Evolutionary conservation across 2,797 vertebrate species (phyloP), one percentile per base, ranked within the genome.

Genomic region (Galaxias olidus): DNA sequence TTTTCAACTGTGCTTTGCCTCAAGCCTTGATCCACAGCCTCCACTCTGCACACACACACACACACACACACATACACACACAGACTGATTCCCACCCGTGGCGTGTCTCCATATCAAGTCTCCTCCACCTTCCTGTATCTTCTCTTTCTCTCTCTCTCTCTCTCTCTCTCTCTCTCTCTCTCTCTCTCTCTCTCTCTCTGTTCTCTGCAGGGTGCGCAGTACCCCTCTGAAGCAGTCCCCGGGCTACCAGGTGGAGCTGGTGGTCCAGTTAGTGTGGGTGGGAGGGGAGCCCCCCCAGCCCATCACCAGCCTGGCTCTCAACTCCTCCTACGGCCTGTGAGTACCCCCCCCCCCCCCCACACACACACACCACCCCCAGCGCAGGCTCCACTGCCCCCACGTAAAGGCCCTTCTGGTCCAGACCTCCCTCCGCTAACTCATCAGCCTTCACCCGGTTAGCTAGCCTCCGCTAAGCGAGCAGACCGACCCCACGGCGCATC

Each of bases 201-300:
- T 50, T 10, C 50, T 3, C 51, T 53, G 1, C 90, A 99, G 98
- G 91, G 96, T 99, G 78, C 97, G 94, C 87, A 96, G 88, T 79
- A 93, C 94, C 83, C 93, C 97, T 77, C 91, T 99, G 75, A 98
- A 98, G 82, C 96, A 99, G 86, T 97, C 95, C 83, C 90, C 95
- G 15, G 98, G 98, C 59, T 99, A 98, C 84, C 98, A 99, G 87
- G 94, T 93, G 67, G 98, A 99, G 64, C 85, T 98, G 52, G 95
- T 99, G 80, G 94, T 98, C 82, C 98, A 99, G 89, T 89, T 98
- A 71, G 95, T 99, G 66, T 99, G 98, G 98, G 97, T 98, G 79
- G 92, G 94, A 54, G 98, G 98, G 78, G 98, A 99, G 81, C 98
- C 97, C 68, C 97, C 97, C 52, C 97, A 98, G 45, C 98, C 94